A percentile compares a stretch with the other conserved stretches of the same genome.
Conservation (phyloP, 1,140 invertebrate species). For the Halesus radiatus region DNA sequence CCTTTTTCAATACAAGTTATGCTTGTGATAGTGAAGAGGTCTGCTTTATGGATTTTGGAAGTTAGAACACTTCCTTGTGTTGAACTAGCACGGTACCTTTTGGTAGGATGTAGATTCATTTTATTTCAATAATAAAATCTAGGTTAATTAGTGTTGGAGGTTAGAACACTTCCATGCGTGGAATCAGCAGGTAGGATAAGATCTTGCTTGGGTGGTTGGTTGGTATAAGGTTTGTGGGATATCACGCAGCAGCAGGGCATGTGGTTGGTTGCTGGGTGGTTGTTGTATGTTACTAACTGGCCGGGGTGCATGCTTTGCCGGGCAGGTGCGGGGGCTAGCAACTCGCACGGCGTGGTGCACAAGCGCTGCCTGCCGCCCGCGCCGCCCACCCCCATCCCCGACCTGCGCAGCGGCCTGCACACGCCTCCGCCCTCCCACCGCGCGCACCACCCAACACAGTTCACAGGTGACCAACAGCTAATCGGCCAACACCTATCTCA, state of each 20-base stretch:
- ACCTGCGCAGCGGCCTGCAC: constrained; percentile 84
- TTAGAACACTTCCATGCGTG: not conserved
- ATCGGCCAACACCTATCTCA: no score
- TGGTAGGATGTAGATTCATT: no score
- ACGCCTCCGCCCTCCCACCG: constrained; percentile 70
- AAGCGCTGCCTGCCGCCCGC: constrained; percentile 85
- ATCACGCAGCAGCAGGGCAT: constrained; percentile 10
- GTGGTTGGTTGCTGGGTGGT: not conserved
- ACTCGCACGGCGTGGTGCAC: constrained; percentile 87
- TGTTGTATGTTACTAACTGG: constrained; percentile 47
- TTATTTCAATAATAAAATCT: not conserved
- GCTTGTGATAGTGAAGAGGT: no score
- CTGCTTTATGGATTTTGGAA: no score
- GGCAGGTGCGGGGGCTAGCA: constrained; percentile 70
- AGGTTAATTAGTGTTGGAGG: not conserved
- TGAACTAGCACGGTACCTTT: no score
- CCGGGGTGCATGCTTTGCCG: constrained; percentile 48
- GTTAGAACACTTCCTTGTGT: no score
- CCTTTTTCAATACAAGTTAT: no score
- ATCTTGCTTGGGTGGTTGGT: no score
- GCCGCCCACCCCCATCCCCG: constrained; percentile 82
- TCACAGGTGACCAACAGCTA: constrained; percentile 62
- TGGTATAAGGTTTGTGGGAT: constrained; percentile 24
- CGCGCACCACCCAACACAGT: constrained; percentile 59
- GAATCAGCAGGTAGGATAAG: not conserved